A percentile compares a stretch with the other conserved stretches of the same genome.
phyloP scores from a whole-genome alignment of 1,140 invertebrate species.

The Campoletis sonorensis region DNA sequence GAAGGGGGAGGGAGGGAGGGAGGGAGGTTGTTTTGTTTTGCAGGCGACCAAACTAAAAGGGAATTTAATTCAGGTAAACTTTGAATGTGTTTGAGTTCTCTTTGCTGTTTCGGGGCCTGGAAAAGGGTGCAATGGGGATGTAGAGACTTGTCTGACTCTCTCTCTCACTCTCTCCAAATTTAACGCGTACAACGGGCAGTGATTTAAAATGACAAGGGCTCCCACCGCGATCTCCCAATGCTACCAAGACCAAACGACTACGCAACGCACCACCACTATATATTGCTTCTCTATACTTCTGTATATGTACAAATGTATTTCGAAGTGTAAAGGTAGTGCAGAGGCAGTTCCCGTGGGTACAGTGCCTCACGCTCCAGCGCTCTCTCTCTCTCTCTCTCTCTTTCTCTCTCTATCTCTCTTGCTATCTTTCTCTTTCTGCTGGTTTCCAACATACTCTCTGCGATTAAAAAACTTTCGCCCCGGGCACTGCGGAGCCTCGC shows the following conservation, averaged over 20 bases:
- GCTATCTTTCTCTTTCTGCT: constrained; percentile 18
- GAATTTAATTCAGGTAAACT: constrained; percentile 59
- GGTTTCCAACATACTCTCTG: constrained; percentile 59
- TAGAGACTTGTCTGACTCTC: background rate
- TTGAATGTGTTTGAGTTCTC: constrained; percentile 10
- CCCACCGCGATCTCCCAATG: constrained; percentile 36
- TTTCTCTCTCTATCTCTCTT: background rate
- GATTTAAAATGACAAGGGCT: constrained; percentile 72
- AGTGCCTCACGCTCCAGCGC: constrained; percentile 65
- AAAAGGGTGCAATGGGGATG: constrained; percentile 11
- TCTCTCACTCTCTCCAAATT: constrained; percentile 29
- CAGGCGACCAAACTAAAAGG: constrained; percentile 43
- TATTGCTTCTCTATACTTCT: background rate
- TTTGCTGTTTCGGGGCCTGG: constrained; percentile 26
- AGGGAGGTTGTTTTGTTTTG: background rate
- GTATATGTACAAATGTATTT: background rate
- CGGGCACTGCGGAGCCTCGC: constrained; percentile 63
- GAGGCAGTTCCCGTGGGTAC: constrained; percentile 67
- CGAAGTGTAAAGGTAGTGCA: constrained; percentile 22
- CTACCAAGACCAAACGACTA: constrained; percentile 2
- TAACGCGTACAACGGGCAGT: constrained; percentile 58
- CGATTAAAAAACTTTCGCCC: constrained; percentile 69
- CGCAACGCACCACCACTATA: background rate
- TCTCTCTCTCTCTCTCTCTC: constrained; percentile 25
- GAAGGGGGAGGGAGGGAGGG: background rate